Evolutionary conservation across 1,140 invertebrate species (phyloP), one percentile per base, ranked within the genome.

Genomic region (Colletes latitarsis): DNA sequence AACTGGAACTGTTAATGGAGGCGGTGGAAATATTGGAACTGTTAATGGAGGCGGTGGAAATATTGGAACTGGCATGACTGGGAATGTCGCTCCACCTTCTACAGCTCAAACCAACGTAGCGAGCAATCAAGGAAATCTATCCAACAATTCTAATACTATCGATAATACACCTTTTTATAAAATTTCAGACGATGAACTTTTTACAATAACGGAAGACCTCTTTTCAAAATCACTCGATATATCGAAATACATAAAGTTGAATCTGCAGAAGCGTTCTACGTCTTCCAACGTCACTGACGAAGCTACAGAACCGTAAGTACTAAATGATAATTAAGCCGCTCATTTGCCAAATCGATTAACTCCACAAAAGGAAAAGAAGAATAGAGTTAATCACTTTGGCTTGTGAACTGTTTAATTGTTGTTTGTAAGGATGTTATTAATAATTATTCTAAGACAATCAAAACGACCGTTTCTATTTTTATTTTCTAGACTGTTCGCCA

Each of bases 291-390:
- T 84, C 55, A 90, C 87, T 0, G 93, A 94, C 57, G 82, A 88
- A 60, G 90, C 94, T 69, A 73, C 75, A 8, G n/a, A 89, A 80
- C 90, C 90, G 93, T 94, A 89, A 91, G 88, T 88, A 62, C n/a
- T 41, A 12, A 9, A 19, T 78, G 0, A 17, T 10, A 57, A 46
- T 81, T 60, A 21, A 30, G 30, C 30, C 30, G 30, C 30, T 30
- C 30, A 30, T 30, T 30, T 30, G 30, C 30, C 30, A 30, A 30
- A 30, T 30, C 30, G 30, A 30, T 30, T 30, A 30, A 30, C 30
- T 30, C 30, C 30, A 30, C 30, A 30, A 30, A 30, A 30, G 1
- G 30, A 30, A 2, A 30, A 30, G 30, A 30, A 30, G 30, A 30
- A 30, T 30, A 30, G 30, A 30, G 30, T 30, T 30, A 30, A 30